Evolutionary conservation across 2,113 vertebrate genomes (phyloP), one percentile per base, ranked within the genome.

Genomic region (Brachyistius frenatus): DNA sequence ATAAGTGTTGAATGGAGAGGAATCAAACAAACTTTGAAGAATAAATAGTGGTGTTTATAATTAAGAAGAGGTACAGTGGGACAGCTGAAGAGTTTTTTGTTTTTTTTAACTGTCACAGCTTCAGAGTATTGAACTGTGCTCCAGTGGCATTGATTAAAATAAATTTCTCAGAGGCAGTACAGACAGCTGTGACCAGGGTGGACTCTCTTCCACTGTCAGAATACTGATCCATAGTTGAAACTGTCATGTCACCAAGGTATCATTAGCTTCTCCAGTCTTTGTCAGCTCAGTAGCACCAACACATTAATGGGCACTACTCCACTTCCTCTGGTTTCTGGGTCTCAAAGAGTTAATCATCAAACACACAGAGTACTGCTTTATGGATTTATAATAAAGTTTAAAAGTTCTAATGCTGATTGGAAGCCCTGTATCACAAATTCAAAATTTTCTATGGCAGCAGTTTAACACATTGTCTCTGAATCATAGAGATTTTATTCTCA

Each of bases 81-180:
- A 81, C 35, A 49, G 13, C 16, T 53, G 30, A 57, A 68, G 23
- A n/a, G 30, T 73, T 8, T 49, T 58, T 60, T 78, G 30, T 73
- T 8, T 49, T 58, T 78, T 79, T 78, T 57, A 50, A 62, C 55
- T 63, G 33, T 69, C 54, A 35, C 10, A 67, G 31, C 58, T 55
- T 65, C 44, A 60, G 15, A 49, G 44, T 44, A 41, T 7, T 69
- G 3, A 50, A 54, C 7, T 73, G 23, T 41, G 50, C 41, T 41
- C 50, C 16, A 10, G 35, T 11, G 36, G 33, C 47, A 23, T 30
- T 11, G 16, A 61, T 70, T 50, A 16, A 69, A 80, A 46, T 33
- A 36, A 4, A 52, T n/a, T 16, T 52, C n/a, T 52, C 23, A 23
- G n/a, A 6, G 7, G 6, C 4, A 7, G 44, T 62, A 32, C 16